These are phyloP conservation scores for Amia ocellicauda DNA, from an alignment of 2,113 vertebrate species.

Conservation along the genomic window DNA sequence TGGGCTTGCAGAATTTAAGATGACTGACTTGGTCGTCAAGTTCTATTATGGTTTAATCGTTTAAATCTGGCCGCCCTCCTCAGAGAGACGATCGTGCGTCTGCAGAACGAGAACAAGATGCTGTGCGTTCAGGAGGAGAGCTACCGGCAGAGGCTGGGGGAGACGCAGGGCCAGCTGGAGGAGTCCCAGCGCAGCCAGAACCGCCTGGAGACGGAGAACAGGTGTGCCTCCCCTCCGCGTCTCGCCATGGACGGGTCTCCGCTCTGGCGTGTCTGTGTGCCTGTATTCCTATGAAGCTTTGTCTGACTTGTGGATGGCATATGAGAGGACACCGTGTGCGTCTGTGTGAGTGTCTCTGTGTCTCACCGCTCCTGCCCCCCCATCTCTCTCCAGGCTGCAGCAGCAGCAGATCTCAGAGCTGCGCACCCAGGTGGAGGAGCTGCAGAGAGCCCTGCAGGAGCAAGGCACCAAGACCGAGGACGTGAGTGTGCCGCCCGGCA, in stretches of 20 bases:
- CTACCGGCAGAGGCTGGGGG: constrained; percentile 65
- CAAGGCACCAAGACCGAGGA: constrained; percentile 78
- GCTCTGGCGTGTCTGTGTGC: neutral
- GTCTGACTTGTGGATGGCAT: no score
- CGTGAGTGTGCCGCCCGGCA: constrained; percentile 71
- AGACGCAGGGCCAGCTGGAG: constrained; percentile 73
- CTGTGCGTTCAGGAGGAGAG: constrained; percentile 77
- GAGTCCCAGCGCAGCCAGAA: constrained; percentile 74
- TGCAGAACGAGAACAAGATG: constrained; percentile 84
- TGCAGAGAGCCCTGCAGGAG: constrained; percentile 77
- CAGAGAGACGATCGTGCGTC: constrained; percentile 78
- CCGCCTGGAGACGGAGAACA: constrained; percentile 72
- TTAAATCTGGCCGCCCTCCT: neutral
- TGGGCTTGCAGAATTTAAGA: no score
- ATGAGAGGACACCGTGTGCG: constrained; percentile 15
- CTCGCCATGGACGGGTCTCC: no score
- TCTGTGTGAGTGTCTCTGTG: constrained; percentile 27
- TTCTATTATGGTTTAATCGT: no score
- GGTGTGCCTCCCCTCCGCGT: no score
- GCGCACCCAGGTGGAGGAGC: constrained; percentile 73
- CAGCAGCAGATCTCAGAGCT: constrained; percentile 80
- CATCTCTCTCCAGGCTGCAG: constrained; percentile 60
- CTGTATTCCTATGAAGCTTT: constrained; percentile 24
- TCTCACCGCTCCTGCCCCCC: neutral
- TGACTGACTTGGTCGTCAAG: no score